Evolutionary conservation across 2,797 vertebrate species (phyloP).

Genomic region (Neosilurus mollespiculum): DNA sequence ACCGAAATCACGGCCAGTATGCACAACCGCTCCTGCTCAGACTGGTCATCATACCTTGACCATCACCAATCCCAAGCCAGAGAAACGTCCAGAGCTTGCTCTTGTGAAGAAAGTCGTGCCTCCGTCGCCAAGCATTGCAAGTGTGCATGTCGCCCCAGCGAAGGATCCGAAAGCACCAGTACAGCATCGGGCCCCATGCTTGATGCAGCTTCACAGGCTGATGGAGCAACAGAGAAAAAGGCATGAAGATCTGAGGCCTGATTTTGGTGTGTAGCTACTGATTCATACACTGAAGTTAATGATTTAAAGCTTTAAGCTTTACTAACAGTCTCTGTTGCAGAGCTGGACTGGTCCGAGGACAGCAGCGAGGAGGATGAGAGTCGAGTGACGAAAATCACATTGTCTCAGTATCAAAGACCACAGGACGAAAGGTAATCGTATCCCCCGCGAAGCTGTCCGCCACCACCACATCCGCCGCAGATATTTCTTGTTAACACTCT

Average conservation of each 20-base stretch:
- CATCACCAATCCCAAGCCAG: conserved; percentile 28
- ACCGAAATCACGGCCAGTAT: conserved; percentile 81
- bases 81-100: conserved; percentile 45
- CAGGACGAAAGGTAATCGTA: conserved; percentile 68
- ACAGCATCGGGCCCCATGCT: conserved; percentile 37
- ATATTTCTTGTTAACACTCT: too few relatives aligned
- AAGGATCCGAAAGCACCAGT: background rate
- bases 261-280: conserved; percentile 46
- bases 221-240: conserved; percentile 44
- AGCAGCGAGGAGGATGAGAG: conserved; percentile 86
- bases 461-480: too few relatives aligned
- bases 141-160: background rate
- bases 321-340: conserved; percentile 65
- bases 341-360: conserved; percentile 98
- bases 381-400: conserved; percentile 79
- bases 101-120: conserved; percentile 79
- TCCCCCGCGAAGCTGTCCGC: too few relatives aligned
- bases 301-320: background rate
- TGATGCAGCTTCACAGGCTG: conserved; percentile 48
- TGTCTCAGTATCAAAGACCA: conserved; percentile 84
- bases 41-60: conserved; percentile 76
- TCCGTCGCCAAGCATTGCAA: background rate
- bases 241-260: conserved; percentile 45
- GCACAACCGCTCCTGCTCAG: conserved; percentile 92
- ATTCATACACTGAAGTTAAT: background rate